phyloP scores from a whole-genome alignment of 2,797 vertebrate genomes.

The Lithobates pipiens region DNA sequence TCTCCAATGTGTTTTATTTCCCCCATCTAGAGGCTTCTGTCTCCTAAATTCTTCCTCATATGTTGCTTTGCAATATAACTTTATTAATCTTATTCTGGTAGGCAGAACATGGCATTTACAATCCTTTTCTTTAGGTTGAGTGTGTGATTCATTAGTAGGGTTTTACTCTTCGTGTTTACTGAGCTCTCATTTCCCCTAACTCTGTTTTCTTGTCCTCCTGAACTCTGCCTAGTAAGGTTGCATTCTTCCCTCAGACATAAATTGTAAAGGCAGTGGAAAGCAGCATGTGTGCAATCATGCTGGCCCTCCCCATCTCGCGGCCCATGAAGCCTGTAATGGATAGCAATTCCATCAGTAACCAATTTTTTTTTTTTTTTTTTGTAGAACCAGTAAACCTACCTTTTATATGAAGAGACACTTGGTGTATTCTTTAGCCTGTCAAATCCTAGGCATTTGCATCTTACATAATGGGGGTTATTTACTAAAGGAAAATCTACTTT shows the following conservation, averaged over 20 bases:
- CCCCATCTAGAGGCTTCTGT: too few relatives aligned
- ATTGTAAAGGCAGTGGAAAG: slow-evolving; percentile 25
- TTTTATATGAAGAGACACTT: too few relatives aligned
- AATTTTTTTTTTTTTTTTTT: not conserved
- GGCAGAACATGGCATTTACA: not conserved
- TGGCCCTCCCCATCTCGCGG: not conserved
- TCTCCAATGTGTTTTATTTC: not conserved
- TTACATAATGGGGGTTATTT: too few relatives aligned
- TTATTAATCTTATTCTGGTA: not conserved
- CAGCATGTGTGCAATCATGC: slow-evolving; percentile 5
- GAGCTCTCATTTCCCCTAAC: slow-evolving; percentile 13
- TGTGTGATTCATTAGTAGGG: not conserved
- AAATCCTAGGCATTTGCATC: too few relatives aligned
- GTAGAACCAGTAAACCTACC: too few relatives aligned
- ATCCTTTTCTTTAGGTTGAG: not conserved
- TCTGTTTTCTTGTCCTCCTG: slow-evolving; percentile 47
- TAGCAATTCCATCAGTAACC: not conserved
- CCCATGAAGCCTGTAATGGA: not conserved
- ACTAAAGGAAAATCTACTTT: too few relatives aligned
- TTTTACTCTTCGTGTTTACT: not conserved
- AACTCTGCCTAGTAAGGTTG: slow-evolving; percentile 42
- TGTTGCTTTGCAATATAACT: not conserved
- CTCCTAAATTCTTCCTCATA: not conserved
- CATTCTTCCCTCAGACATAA: slow-evolving; percentile 46
- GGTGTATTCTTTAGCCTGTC: too few relatives aligned